Percentiles rank a stretch among this genome's conserved stretches.
Evolutionary conservation across 2,888 invertebrate species (phyloP).

Genomic region (Pachliopta kotzebuea): DNA sequence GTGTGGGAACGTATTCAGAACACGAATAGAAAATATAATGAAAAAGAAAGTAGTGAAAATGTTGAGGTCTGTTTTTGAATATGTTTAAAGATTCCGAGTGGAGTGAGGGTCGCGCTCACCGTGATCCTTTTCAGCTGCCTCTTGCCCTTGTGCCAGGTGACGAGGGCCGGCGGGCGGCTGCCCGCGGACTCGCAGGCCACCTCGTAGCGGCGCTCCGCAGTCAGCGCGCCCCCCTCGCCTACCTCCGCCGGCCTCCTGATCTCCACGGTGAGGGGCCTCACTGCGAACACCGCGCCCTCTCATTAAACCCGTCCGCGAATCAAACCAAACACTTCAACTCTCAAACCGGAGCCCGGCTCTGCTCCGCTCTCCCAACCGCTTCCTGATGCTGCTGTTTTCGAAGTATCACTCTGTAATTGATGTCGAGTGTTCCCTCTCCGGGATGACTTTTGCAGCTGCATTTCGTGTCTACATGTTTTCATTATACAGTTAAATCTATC

Average conservation of each 20-base stretch:
- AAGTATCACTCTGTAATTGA: constrained; percentile 20
- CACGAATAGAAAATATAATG: too few species aligned
- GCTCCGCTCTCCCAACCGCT: background rate
- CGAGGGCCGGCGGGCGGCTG: constrained; percentile 91
- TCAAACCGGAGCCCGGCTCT: constrained; percentile 5
- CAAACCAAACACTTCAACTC: constrained; percentile 7
- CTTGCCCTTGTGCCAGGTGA: constrained; percentile 95
- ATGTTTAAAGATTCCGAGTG: too few species aligned
- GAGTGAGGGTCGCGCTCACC: constrained; percentile 73
- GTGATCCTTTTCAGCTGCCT: constrained; percentile 89
- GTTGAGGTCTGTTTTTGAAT: too few species aligned
- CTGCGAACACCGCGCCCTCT: constrained; percentile 66
- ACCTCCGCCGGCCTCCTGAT: constrained; percentile 81
- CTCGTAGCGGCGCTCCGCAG: constrained; percentile 91
- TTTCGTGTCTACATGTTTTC: too few species aligned
- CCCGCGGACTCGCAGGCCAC: constrained; percentile 92
- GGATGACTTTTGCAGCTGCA: constrained; percentile 3
- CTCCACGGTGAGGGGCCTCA: constrained; percentile 90
- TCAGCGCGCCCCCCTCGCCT: constrained; percentile 82
- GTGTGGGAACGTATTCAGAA: too few species aligned
- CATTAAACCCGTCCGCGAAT: constrained; percentile 11
- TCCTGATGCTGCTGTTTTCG: constrained; percentile 13
- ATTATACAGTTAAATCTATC: too few species aligned
- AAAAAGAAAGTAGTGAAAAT: too few species aligned
- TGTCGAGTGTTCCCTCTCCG: background rate